phyloP scores from a whole-genome alignment of 1,140 invertebrate genomes.

The Heliothis subflexa region DNA sequence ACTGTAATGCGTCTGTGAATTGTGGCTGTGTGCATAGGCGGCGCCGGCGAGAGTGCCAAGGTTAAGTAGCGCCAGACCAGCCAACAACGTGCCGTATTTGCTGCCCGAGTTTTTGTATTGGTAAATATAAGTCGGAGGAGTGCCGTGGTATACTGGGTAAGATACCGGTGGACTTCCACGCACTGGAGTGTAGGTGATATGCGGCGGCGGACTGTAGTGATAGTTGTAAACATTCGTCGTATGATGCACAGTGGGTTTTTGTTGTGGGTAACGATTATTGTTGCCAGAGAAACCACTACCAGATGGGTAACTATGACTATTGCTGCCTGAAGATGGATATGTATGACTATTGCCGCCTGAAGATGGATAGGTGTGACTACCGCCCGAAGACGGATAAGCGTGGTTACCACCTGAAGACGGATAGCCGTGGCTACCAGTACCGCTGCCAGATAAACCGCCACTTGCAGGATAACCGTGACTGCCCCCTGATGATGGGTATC shows the following conservation, averaged over 20 bases:
- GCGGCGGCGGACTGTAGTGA: constrained; percentile 76
- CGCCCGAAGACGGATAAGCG: constrained; percentile 66
- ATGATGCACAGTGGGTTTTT: constrained; percentile 57
- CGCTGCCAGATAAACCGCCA: not conserved
- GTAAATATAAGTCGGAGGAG: constrained; percentile 79
- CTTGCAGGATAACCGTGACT: constrained; percentile 36
- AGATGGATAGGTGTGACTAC: constrained; percentile 58
- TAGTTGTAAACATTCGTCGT: constrained; percentile 74
- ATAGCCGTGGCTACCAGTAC: constrained; percentile 14
- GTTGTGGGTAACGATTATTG: constrained; percentile 64
- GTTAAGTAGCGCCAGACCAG: constrained; percentile 77
- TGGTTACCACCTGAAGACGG: constrained; percentile 53
- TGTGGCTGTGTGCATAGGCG: constrained; percentile 60
- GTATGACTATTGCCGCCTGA: constrained; percentile 56
- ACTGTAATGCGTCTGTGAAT: constrained; percentile 61
- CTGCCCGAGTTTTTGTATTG: constrained; percentile 80
- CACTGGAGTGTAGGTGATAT: constrained; percentile 69
- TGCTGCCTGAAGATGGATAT: constrained; percentile 54
- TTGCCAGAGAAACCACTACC: constrained; percentile 49
- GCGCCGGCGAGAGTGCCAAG: constrained; percentile 74
- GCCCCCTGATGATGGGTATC: constrained; percentile 48
- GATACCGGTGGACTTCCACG: constrained; percentile 62
- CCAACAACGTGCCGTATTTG: constrained; percentile 77
- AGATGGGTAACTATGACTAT: constrained; percentile 25
- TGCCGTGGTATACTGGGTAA: constrained; percentile 77